phyloP scores from a whole-genome alignment of 2,797 vertebrate genomes.

The Tauraco hartlaubi region DNA sequence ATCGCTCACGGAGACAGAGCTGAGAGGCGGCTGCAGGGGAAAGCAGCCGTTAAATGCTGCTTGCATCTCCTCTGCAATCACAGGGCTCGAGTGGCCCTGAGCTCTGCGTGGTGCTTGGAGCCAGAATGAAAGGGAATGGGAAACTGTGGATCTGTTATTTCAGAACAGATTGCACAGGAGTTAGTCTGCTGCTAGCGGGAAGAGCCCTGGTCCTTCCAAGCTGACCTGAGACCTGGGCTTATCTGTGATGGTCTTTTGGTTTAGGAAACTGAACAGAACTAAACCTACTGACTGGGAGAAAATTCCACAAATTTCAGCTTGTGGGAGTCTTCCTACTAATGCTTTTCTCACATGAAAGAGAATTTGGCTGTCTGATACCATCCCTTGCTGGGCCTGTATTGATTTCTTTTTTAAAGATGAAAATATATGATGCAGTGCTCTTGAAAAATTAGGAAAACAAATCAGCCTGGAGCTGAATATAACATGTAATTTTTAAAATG shows the following conservation, averaged over 20 bases:
- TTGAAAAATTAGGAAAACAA: constrained; percentile 16
- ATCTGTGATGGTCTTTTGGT: neutral
- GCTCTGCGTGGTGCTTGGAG: neutral
- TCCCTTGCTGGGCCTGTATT: neutral
- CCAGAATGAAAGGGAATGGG: neutral
- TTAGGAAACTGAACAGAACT: neutral
- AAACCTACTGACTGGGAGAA: neutral
- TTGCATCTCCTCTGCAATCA: neutral
- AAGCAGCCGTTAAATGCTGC: neutral
- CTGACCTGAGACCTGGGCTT: neutral
- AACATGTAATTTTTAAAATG: neutral
- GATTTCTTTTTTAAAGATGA: neutral
- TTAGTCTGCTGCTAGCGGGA: neutral
- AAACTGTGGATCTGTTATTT: neutral
- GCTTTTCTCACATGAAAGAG: neutral
- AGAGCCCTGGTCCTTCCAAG: neutral
- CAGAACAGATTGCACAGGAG: neutral
- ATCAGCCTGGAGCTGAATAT: neutral
- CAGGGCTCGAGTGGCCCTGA: neutral
- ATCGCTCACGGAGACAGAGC: accelerated
- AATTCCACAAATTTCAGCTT: neutral
- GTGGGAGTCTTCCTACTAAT: neutral
- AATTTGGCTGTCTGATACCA: neutral
- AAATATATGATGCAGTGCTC: neutral
- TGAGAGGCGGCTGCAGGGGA: neutral